These are phyloP conservation scores for Megatriorchis doriae DNA, from an alignment of 2,113 vertebrate genomes.

Conservation along the genomic window DNA sequence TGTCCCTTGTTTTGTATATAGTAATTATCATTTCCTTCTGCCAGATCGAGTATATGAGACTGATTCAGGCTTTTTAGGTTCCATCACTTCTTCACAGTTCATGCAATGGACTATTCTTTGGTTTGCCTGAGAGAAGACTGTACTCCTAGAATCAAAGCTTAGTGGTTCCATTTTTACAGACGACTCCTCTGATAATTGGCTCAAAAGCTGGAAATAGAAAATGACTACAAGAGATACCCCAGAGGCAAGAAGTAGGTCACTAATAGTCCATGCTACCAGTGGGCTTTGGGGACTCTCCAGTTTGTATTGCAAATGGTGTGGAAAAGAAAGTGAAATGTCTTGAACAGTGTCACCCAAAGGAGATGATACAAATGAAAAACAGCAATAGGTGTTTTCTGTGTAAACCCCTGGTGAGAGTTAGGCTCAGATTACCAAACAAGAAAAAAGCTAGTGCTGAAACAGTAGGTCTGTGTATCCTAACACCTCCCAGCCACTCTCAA, in stretches of 20 bases:
- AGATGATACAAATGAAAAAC: constrained; percentile 12
- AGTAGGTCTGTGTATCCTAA: constrained; percentile 14
- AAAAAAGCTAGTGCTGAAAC: background rate
- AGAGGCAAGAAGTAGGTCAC: background rate
- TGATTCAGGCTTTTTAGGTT: background rate
- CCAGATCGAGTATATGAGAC: background rate
- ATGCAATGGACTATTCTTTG: background rate
- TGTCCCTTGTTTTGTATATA: background rate
- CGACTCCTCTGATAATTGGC: background rate
- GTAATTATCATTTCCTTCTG: background rate
- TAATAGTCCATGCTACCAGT: background rate
- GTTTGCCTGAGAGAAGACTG: background rate
- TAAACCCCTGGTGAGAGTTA: background rate
- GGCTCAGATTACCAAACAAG: background rate
- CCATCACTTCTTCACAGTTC: background rate
- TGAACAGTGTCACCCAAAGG: background rate
- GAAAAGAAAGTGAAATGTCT: background rate
- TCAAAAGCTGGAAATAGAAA: constrained; percentile 28
- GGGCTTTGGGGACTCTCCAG: background rate
- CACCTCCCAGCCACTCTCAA: constrained; percentile 22
- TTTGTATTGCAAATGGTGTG: constrained; percentile 28
- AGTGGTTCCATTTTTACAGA: background rate
- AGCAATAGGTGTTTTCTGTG: background rate
- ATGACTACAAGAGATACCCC: background rate
- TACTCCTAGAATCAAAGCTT: background rate